Percentiles rank a stretch among this genome's conserved stretches.
Evolutionary conservation across 2,888 invertebrate species (phyloP).

Genomic region (Melieria picta): DNA sequence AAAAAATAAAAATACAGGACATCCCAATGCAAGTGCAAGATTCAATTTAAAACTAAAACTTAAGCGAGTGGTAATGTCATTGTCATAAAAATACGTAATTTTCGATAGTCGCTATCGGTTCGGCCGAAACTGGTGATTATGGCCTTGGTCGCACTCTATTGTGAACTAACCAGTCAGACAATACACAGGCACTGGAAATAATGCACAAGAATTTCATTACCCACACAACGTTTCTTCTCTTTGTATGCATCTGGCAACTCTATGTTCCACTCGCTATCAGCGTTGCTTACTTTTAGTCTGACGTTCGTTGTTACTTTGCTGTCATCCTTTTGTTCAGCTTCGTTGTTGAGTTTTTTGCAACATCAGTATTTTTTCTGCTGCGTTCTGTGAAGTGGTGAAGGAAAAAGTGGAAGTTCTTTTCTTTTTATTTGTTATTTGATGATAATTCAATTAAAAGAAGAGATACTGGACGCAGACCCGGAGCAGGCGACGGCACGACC

Average conservation of each 20-base stretch:
- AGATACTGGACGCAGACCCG: not conserved
- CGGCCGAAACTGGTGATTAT: no score
- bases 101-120: no score
- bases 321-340: constrained; percentile 10
- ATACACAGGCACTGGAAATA: not conserved
- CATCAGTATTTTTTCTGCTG: constrained; percentile 33
- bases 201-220: not conserved
- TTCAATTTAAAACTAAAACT: no score
- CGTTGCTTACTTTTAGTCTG: not conserved
- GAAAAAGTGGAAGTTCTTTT: constrained; percentile 27
- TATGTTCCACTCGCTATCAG: not conserved
- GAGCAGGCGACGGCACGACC: no score
- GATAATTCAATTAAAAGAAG: constrained; percentile 38
- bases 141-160: no score
- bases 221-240: not conserved
- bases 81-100: no score
- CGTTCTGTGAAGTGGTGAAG: constrained; percentile 28
- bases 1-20: no score
- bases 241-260: not conserved
- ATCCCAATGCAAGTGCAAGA: no score
- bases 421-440: constrained; percentile 31
- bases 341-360: constrained; percentile 30
- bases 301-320: constrained; percentile 31
- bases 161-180: no score
- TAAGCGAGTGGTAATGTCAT: no score